Base-by-base conservation (phyloP, 1,140 invertebrate genomes). In the Eumaeus atala region DNA sequence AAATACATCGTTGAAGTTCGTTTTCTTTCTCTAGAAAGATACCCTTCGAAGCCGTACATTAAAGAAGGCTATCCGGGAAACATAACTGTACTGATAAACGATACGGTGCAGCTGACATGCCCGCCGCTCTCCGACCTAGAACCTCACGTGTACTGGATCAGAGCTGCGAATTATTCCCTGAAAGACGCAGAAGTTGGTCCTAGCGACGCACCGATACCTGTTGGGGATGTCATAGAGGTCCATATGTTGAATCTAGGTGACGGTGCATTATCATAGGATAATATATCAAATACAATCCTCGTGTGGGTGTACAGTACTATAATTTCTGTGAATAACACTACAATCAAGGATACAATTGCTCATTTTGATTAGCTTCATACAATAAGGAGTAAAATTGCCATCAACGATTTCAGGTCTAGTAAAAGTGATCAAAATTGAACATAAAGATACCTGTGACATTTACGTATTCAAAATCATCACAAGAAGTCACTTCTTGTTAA, bases 21-120 rank as follows among this genome's bases (percentile, higher is more conserved):
- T 47, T 33, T 52, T 40, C n/a, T 37, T 62, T 50, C 64, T 69
- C 47, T 78, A 94, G 93, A 95, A 74, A 90, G 94, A 54, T 92
- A 92, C 61, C 93, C 93, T 56, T 92, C 93, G 62, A 92, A 91
- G 74, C 94, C 95, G 21, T 93, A 94, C 71, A 94, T 95, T 68
- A 92, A 92, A 74, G 91, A 91, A 61, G 93, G 92, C 14, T 94
- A 91, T 85, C 94, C 93, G 17, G 90, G 92, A 60, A 97, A 96
- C 79, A 84, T 92, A 61, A 96, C 95, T 1, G 92, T 91, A 11
- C 61, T 91, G 54, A 88, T 93, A 6, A 93, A 95, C 71, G 89
- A 90, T 16, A 92, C 89, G n/a, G 93, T 91, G 17, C 85, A 64
- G 21, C 92, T 97, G 63, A 89, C 91, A 61, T 97, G 95, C 85